phyloP scores from a whole-genome alignment of 1,140 invertebrate genomes.

The Drosophila lowei region DNA sequence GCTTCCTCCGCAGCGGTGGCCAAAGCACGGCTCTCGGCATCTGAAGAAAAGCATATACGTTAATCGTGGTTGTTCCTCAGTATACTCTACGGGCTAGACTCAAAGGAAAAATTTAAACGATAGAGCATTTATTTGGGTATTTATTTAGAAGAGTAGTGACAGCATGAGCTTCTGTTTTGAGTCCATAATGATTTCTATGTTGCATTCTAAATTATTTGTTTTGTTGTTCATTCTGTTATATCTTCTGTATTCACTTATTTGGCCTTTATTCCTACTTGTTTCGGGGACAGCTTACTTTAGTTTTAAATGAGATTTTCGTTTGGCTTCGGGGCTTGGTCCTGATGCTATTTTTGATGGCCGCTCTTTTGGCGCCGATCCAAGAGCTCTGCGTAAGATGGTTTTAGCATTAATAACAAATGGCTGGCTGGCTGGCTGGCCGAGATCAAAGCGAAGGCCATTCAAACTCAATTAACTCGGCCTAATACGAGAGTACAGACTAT shows the following conservation, averaged over 20 bases:
- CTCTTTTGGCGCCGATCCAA: constrained; percentile 56
- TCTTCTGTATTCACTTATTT: no score
- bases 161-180: no score
- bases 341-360: constrained; percentile 14
- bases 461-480: constrained; percentile 47
- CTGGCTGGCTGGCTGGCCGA: neutral
- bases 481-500: constrained; percentile 27
- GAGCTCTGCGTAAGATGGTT: constrained; percentile 61
- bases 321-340: constrained; percentile 1
- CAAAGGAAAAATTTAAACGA: no score
- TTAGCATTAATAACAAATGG: constrained; percentile 35
- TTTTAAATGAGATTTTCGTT: constrained; percentile 7
- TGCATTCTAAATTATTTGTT: no score
- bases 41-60: constrained; percentile 20
- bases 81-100: neutral
- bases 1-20: constrained; percentile 66
- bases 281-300: neutral
- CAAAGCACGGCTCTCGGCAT: constrained; percentile 69
- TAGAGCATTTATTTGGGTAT: no score
- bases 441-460: constrained; percentile 41
- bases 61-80: neutral
- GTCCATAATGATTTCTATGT: no score
- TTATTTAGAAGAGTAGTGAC: no score
- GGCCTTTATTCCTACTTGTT: no score
- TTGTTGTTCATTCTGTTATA: no score